Base-by-base conservation (phyloP, 2,113 vertebrate species). In the Thamnaconus septentrionalis region DNA sequence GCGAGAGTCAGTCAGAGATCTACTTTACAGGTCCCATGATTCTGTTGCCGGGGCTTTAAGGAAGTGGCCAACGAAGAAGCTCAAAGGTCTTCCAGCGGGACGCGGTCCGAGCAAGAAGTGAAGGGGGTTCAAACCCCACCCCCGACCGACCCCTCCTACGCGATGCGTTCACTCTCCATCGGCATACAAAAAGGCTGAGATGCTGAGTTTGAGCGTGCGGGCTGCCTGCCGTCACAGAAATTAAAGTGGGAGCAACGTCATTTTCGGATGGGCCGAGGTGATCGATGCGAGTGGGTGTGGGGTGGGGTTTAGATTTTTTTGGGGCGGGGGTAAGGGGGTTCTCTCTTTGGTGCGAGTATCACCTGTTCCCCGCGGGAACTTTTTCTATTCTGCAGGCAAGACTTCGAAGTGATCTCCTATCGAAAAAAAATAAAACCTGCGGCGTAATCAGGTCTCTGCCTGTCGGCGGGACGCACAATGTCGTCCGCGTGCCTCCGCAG, bases 301-400 rank as follows among this genome's bases (percentile, higher is more conserved):
- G 48, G 48, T 9, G 45, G 8, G 45, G 48, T 31, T 31, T 31
- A 31, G 18, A 31, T 31, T 31, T 31, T 31, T 31, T 31, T 31
- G 1, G 18, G 18, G 18, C 1, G 18, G 18, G 18, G 18, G 39
- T 5, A 40, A 53, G 53, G n/a, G 61, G 64, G 51, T 61, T 73
- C 87, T 31, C 18, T 31, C 18, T 90, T 90, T 90, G 88, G 88
- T 87, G 80, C 8, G 6, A 53, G 57, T 59, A 54, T 73, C 56
- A 12, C 76, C 66, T 44, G 56, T 65, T 61, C 46, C 77, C 59
- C 51, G 12, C 61, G 58, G 4, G 0, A 71, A 76, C 56, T 45
- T 74, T 53, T 67, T 53, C 56, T 45, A 72, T 53, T 67, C 53
- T 57, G n/a, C 56, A 40, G 52, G 59, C 70, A 18, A 10, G 65